Evolutionary conservation across 2,888 invertebrate genomes (phyloP).

Genomic region (Drosophila quinaria): DNA sequence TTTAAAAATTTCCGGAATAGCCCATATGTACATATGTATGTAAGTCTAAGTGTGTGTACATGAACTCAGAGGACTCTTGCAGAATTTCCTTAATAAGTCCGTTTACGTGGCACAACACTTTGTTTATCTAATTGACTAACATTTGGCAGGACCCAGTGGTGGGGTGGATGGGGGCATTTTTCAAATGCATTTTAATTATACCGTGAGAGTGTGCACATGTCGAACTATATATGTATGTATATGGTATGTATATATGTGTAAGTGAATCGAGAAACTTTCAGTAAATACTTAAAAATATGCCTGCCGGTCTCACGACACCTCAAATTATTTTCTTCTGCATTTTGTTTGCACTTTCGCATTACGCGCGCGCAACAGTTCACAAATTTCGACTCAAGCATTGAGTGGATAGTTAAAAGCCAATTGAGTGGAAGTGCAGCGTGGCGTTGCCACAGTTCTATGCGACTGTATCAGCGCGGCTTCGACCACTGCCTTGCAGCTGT

Average conservation of each 20-base stretch:
- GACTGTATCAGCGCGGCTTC: not conserved
- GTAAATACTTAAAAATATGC: not conserved
- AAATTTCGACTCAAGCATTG: slow-evolving; percentile 35
- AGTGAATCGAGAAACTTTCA: not conserved
- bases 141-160: not conserved
- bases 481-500: not conserved
- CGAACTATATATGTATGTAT: not conserved
- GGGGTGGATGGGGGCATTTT: not conserved
- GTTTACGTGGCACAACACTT: slow-evolving; percentile 1
- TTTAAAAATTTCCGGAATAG: too few species aligned
- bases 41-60: not conserved
- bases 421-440: slow-evolving; percentile 3
- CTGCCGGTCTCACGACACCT: not conserved
- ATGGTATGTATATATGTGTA: not conserved
- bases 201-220: not conserved
- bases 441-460: not conserved
- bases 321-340: not conserved
- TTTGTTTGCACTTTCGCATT: not conserved
- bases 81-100: not conserved
- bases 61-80: not conserved
- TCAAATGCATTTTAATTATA: not conserved
- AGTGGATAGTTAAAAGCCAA: slow-evolving; percentile 20
- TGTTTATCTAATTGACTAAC: not conserved
- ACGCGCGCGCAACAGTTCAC: slow-evolving; percentile 18
- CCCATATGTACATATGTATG: too few species aligned